These are phyloP conservation scores for Poecilia latipinna DNA, from an alignment of 2,113 vertebrate species.

Conservation along the genomic window DNA sequence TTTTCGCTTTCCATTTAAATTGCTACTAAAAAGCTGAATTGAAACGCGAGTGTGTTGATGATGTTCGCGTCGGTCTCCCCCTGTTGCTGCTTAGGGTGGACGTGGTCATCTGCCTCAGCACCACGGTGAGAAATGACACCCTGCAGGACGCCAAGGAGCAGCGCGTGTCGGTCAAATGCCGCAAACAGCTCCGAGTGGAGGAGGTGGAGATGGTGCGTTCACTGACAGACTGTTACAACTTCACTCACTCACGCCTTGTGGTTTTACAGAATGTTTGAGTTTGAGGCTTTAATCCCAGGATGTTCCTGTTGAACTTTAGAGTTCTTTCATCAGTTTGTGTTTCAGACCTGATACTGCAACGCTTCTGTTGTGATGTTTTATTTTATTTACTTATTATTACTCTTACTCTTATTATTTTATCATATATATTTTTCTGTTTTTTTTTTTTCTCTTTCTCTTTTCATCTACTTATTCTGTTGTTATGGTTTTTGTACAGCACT, in stretches of 20 bases:
- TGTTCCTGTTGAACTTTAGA: background rate
- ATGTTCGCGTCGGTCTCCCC: too few species aligned
- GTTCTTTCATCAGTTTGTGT: background rate
- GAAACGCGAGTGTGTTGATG: too few species aligned
- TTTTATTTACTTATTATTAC: too few species aligned
- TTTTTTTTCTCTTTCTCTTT: too few species aligned
- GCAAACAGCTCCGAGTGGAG: conserved; percentile 94
- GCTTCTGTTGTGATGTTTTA: too few species aligned
- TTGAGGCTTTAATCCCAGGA: too few species aligned
- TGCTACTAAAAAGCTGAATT: background rate
- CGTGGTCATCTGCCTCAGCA: conserved; percentile 96
- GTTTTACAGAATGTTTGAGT: background rate
- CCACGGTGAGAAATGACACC: conserved; percentile 95
- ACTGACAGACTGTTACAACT: background rate
- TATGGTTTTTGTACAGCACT: too few species aligned
- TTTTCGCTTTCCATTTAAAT: background rate
- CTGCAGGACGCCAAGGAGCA: conserved; percentile 94
- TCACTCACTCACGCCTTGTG: background rate
- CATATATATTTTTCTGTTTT: too few species aligned
- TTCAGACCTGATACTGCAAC: too few species aligned
- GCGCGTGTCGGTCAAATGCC: conserved; percentile 95
- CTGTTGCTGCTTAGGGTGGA: conserved; percentile 85
- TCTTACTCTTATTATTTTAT: too few species aligned
- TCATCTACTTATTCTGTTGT: too few species aligned
- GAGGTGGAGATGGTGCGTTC: conserved; percentile 92